Percentiles rank a stretch among this genome's conserved stretches.
Conservation (phyloP, 2,888 invertebrate species). For the Megalurothrips usitatus region DNA sequence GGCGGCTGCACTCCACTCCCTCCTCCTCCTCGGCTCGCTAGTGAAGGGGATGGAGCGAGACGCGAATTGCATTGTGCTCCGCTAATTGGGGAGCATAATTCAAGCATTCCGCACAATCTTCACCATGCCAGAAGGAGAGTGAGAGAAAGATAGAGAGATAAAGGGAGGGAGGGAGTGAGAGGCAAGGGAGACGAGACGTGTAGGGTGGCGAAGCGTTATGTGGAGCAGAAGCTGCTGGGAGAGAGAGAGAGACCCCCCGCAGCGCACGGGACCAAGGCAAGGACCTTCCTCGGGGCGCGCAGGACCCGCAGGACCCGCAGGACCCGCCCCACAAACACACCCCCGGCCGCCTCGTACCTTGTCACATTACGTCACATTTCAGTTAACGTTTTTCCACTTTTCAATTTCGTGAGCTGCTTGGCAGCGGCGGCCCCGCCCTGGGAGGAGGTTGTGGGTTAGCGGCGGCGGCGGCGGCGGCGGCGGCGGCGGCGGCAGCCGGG, state of each 20-base stretch:
- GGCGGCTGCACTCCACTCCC: too few species aligned
- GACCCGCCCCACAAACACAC: background rate
- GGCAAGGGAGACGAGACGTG: too few species aligned
- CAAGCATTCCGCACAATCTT: conserved; percentile 5
- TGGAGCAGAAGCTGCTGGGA: too few species aligned
- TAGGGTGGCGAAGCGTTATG: too few species aligned
- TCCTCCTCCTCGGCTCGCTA: background rate
- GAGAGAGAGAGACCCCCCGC: too few species aligned
- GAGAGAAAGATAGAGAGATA: too few species aligned
- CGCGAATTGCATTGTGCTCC: background rate
- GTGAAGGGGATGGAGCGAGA: background rate
- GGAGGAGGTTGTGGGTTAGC: too few species aligned
- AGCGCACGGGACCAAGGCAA: too few species aligned
- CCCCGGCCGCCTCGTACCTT: background rate
- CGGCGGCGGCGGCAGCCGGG: background rate
- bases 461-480: background rate
- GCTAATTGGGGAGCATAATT: conserved; percentile 6
- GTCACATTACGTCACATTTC: conserved; percentile 17
- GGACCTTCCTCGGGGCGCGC: background rate
- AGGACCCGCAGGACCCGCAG: background rate
- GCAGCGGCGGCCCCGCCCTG: background rate
- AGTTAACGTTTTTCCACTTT: conserved; percentile 21
- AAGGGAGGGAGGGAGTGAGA: too few species aligned
- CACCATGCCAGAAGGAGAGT: too few species aligned
- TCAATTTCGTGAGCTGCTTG: background rate